Conservation (phyloP, 2,888 invertebrate genomes). For the Dryomyza anilis region DNA sequence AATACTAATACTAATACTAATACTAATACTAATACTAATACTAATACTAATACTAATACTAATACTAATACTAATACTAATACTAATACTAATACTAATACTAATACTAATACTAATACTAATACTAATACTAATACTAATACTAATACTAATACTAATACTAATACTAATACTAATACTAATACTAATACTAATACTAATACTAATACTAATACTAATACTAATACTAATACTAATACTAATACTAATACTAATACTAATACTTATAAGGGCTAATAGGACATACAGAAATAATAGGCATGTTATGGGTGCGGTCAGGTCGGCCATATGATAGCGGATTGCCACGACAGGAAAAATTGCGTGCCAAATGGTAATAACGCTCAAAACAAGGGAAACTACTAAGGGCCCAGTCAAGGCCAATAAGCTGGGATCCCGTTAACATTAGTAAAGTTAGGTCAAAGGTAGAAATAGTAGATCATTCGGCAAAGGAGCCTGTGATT, state of each 20-base stretch:
- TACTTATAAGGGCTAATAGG: too few relatives aligned
- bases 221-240: slow-evolving; percentile 1
- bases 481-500: too few relatives aligned
- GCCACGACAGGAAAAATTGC: too few relatives aligned
- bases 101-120: background rate
- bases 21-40: background rate
- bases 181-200: background rate
- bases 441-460: too few relatives aligned
- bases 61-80: background rate
- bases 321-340: too few relatives aligned
- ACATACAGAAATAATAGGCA: too few relatives aligned
- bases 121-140: background rate
- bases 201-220: background rate
- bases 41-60: background rate
- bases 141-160: slow-evolving; percentile 2
- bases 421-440: too few relatives aligned
- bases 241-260: background rate
- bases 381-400: too few relatives aligned
- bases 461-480: too few relatives aligned
- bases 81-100: background rate
- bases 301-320: too few relatives aligned
- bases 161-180: slow-evolving; percentile 2
- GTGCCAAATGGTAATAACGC: too few relatives aligned
- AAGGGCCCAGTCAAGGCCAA: too few relatives aligned
- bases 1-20: background rate